Evolutionary conservation across 2,888 invertebrate species (phyloP).

Genomic region (Morpho deidamia): DNA sequence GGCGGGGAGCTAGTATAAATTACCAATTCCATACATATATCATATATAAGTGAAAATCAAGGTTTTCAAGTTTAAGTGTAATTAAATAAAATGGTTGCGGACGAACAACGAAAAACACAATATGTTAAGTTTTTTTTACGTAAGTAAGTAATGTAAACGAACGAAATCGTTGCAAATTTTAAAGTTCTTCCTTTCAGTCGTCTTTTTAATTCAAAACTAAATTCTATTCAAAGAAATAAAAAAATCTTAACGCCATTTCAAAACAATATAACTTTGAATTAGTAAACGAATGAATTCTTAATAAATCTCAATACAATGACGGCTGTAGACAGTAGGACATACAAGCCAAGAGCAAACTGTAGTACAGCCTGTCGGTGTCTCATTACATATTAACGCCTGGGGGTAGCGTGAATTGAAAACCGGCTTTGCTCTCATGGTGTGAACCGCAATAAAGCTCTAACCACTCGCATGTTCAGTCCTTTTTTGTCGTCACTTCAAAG

Average conservation of each 20-base stretch:
- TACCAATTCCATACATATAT: too few relatives aligned
- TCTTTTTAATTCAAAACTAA: too few relatives aligned
- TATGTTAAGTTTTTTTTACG: too few relatives aligned
- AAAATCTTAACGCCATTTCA: not conserved
- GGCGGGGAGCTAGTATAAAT: too few relatives aligned
- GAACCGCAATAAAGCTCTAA: constrained; percentile 6
- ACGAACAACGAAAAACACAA: too few relatives aligned
- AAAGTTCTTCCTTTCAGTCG: too few relatives aligned
- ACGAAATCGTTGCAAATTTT: too few relatives aligned
- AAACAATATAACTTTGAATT: not conserved
- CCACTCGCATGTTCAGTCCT: constrained; percentile 2
- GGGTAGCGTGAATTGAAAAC: constrained; percentile 16
- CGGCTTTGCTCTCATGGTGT: constrained; percentile 7
- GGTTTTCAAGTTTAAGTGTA: too few relatives aligned
- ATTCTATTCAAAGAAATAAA: not conserved
- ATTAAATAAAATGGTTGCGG: too few relatives aligned
- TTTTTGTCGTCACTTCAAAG: constrained; percentile 5
- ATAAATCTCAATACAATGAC: not conserved
- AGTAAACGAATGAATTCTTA: not conserved
- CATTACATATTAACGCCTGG: constrained; percentile 23
- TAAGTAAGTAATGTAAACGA: too few relatives aligned
- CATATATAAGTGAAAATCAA: too few relatives aligned
- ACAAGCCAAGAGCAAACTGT: constrained; percentile 7
- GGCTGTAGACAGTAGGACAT: not conserved
- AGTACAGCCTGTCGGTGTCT: constrained; percentile 15